Conservation (phyloP, 2,797 vertebrate genomes). For the Telmatherina bonti region DNA sequence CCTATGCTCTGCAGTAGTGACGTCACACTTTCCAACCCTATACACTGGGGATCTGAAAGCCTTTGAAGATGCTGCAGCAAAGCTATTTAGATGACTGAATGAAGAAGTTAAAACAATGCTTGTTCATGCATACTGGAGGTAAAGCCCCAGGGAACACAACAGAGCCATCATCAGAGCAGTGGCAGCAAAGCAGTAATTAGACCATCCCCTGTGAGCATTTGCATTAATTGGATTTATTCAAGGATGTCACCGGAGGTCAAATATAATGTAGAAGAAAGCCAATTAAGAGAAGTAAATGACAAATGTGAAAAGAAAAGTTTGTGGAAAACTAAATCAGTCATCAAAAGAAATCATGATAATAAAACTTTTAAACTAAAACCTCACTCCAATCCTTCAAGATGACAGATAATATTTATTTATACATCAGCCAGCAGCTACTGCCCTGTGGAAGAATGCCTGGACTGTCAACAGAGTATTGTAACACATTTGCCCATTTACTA, state of each 20-base stretch:
- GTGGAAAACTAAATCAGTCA: constrained; percentile 14
- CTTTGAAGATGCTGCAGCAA: constrained; percentile 31
- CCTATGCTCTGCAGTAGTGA: too few species aligned
- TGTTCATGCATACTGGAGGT: constrained; percentile 62
- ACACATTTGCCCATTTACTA: too few species aligned
- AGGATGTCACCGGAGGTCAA: constrained; percentile 62
- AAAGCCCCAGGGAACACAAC: constrained; percentile 49
- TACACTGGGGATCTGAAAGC: constrained; percentile 39
- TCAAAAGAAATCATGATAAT: constrained; percentile 1
- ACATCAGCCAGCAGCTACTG: too few species aligned
- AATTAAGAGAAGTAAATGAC: constrained; percentile 27
- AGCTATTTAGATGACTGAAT: constrained; percentile 44
- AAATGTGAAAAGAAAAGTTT: constrained; percentile 24
- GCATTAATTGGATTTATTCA: constrained; percentile 73
- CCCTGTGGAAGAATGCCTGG: too few species aligned
- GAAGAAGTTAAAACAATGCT: constrained; percentile 51
- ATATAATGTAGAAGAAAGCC: constrained; percentile 21
- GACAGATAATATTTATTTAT: too few species aligned
- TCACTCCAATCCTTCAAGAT: too few species aligned
- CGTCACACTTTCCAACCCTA: neutral
- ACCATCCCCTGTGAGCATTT: constrained; percentile 45
- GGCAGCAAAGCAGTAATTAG: constrained; percentile 67
- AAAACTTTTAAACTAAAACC: too few species aligned
- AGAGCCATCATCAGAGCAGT: constrained; percentile 54
- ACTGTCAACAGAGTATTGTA: too few species aligned